phyloP scores from a whole-genome alignment of 2,888 invertebrate species.

The Zaprionus lineosus region DNA sequence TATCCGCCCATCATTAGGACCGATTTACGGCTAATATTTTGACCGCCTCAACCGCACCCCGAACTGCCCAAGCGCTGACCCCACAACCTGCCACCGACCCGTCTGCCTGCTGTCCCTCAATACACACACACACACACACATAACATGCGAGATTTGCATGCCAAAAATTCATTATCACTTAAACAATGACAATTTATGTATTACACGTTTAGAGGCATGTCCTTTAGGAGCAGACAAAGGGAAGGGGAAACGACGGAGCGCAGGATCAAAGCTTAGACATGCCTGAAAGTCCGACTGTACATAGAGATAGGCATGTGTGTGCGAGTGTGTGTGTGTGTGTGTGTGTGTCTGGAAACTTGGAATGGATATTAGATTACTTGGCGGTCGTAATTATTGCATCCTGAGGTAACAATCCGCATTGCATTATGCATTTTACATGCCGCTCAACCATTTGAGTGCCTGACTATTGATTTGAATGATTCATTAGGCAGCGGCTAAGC shows the following conservation, averaged over 20 bases:
- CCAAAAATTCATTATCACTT: constrained; percentile 70
- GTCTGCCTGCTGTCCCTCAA: background rate
- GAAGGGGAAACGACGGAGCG: background rate
- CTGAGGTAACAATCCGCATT: constrained; percentile 49
- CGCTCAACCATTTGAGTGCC: constrained; percentile 5
- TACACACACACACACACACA: constrained; percentile 19
- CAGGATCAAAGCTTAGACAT: background rate
- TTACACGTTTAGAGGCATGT: constrained; percentile 35
- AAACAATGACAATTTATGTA: constrained; percentile 65
- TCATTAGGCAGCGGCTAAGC: constrained; percentile 11
- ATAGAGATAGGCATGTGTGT: background rate
- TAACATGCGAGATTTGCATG: constrained; percentile 54
- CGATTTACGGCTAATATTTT: constrained; percentile 21
- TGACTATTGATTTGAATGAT: constrained; percentile 34
- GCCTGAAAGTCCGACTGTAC: background rate
- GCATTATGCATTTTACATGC: constrained; percentile 33
- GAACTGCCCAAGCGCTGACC: background rate
- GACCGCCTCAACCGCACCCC: background rate
- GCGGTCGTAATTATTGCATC: constrained; percentile 50
- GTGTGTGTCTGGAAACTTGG: constrained; percentile 21
- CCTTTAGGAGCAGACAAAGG: constrained; percentile 4
- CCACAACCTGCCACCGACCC: constrained; percentile 10
- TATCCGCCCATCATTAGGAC: background rate
- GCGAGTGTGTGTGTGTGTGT: background rate
- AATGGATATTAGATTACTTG: constrained; percentile 65